Base-by-base conservation (phyloP, 2,888 invertebrate species). In the Himalopsyche tibetana region DNA sequence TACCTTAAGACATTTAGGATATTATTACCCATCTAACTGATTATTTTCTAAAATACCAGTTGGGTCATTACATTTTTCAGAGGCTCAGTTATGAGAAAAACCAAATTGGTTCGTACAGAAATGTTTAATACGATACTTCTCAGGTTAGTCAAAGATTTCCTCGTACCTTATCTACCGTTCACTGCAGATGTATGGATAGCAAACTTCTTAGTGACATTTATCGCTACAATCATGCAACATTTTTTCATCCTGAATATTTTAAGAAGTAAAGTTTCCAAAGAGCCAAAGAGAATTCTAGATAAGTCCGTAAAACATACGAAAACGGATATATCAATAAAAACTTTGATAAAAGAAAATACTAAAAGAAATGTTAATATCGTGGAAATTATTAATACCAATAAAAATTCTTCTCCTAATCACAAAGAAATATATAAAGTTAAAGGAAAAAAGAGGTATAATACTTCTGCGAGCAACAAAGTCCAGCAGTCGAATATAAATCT, bases 121-220 rank as follows among this genome's bases (percentile, higher is more conserved):
- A n/a, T n/a, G n/a, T n/a, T n/a, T n/a, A n/a, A n/a, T n/a, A n/a
- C n/a, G n/a, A n/a, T n/a, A n/a, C 4, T 45, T 83, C 69, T 36
- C 51, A 85, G 85, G 28, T 83, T 85, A n/a, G 56, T 83, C 9
- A 19, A 85, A 80, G 83, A 85, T 74, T 85, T 83, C 19, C 80
- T 85, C 8, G n/a, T 80, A 19, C 83, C 85, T 19, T 85, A 55
- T 63, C 45, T 85, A 45, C 85, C 85, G 8, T 85, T 85, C 55
- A 85, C 51, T 36, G n/a, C 38, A 45, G 36, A 85, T 17, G 80
- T 85, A 42, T 85, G 85, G 85, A 51, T 83, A 40, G 55, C 56
- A 40, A 55, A 55, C 36, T 42, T 82, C 11, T 5, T 85, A 6
- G 51, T 80, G 17, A 79, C 74, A n/a, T 42, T 82, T 40, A 56